These are phyloP conservation scores for Percopsis omiscomaycus DNA, from an alignment of 2,797 vertebrate species.

Conservation along the genomic window DNA sequence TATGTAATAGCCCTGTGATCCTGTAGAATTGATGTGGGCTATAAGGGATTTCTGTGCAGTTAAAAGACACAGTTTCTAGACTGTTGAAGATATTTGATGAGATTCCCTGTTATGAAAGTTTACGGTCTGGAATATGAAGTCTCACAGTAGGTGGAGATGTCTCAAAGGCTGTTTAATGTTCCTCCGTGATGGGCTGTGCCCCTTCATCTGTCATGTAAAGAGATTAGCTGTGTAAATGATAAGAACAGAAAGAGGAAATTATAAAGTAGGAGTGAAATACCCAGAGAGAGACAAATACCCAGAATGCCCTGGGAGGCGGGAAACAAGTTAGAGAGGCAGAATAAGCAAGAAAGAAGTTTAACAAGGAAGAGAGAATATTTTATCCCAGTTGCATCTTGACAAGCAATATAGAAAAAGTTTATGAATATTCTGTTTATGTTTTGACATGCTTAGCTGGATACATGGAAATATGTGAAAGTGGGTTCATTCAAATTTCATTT, in stretches of 20 bases:
- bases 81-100: constrained; percentile 5
- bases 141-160: constrained; percentile 31
- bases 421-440: too few relatives aligned
- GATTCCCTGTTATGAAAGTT: constrained; percentile 25
- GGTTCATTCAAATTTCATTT: not conserved
- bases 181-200: constrained; percentile 38
- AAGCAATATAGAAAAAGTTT: too few relatives aligned
- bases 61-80: constrained; percentile 4
- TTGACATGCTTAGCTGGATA: too few relatives aligned
- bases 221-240: constrained; percentile 60
- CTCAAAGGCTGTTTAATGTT: constrained; percentile 17
- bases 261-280: constrained; percentile 34
- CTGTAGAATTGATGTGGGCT: not conserved
- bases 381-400: not conserved
- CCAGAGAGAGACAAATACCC: constrained; percentile 25
- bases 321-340: not conserved
- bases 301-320: constrained; percentile 27
- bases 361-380: constrained; percentile 3
- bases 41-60: constrained; percentile 17
- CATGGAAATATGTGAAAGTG: too few relatives aligned
- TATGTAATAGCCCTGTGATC: not conserved
- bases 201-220: constrained; percentile 51
- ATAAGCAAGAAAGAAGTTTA: constrained; percentile 1
- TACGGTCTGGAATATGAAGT: constrained; percentile 28
- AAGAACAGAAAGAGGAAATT: constrained; percentile 43